A percentile compares a stretch with the other conserved stretches of the same genome.
Evolutionary conservation across 2,113 vertebrate genomes (phyloP).

Genomic region (Megaleporinus macrocephalus): DNA sequence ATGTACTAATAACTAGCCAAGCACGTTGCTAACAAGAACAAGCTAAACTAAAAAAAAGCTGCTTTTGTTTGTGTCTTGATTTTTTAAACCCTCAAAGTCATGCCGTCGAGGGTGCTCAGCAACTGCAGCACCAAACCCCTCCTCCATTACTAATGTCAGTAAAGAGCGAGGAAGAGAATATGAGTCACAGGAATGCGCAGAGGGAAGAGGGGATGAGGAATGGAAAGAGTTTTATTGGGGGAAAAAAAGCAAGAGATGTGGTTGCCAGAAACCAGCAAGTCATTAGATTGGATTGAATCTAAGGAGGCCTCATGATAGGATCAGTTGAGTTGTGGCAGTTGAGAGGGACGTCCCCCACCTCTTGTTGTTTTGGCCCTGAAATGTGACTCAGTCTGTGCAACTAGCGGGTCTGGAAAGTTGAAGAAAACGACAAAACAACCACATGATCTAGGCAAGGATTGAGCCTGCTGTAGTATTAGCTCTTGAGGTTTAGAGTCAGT

Average conservation of each 20-base stretch:
- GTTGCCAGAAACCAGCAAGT: slow-evolving; percentile 65
- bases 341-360: slow-evolving; percentile 9
- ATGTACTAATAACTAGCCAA: too few species aligned
- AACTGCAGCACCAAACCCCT: too few species aligned
- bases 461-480: not conserved
- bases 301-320: slow-evolving; percentile 32
- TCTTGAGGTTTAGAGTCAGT: too few species aligned
- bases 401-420: not conserved
- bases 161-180: slow-evolving; percentile 3
- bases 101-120: too few species aligned
- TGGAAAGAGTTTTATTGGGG: slow-evolving; percentile 83
- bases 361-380: not conserved
- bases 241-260: slow-evolving; percentile 87
- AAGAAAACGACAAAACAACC: not conserved
- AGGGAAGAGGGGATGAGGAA: slow-evolving; percentile 30
- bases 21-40: too few species aligned
- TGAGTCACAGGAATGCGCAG: slow-evolving; percentile 1
- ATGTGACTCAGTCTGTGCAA: not conserved
- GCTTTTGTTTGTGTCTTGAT: too few species aligned
- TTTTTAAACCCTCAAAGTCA: too few species aligned
- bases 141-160: too few species aligned
- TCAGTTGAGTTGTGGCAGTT: slow-evolving; percentile 32
- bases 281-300: slow-evolving; percentile 33
- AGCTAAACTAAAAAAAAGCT: too few species aligned
- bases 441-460: too few species aligned